These are phyloP conservation scores for Sarcoramphus papa DNA, from an alignment of 2,797 vertebrate genomes.

Conservation along the genomic window DNA sequence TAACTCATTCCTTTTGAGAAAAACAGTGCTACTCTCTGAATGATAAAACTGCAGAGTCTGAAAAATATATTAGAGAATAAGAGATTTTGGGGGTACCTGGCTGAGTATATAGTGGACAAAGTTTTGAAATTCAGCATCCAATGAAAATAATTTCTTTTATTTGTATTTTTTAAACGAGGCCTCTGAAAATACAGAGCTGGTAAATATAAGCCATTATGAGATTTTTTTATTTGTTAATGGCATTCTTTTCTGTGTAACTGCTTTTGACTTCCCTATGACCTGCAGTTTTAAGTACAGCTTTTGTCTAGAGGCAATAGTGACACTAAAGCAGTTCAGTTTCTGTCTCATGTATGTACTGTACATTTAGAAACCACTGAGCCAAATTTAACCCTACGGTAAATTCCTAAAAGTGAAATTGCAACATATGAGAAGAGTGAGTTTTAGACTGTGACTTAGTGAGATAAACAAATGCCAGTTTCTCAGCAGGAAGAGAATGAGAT, in stretches of 20 bases:
- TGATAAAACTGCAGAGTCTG: background rate
- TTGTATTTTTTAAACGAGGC: background rate
- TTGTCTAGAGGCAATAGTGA: background rate
- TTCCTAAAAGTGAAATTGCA: background rate
- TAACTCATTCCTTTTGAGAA: background rate
- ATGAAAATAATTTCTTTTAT: background rate
- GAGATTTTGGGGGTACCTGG: background rate
- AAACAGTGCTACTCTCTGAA: background rate
- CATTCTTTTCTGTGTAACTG: background rate
- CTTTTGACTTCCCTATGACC: background rate
- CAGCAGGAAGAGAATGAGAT: background rate
- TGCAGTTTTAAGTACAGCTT: background rate
- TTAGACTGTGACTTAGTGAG: background rate
- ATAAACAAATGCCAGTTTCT: background rate
- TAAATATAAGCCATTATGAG: background rate
- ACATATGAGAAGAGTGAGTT: background rate
- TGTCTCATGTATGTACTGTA: rapidly evolving
- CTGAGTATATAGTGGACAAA: background rate
- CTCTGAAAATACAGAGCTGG: background rate
- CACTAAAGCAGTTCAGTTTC: background rate
- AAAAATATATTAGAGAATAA: background rate
- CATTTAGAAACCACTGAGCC: background rate
- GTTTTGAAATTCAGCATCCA: background rate
- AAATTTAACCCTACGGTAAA: background rate
- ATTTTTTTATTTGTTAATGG: background rate